A percentile compares a stretch with the other conserved stretches of the same genome.
These are phyloP conservation scores for Anagyrus pseudococci DNA, from an alignment of 2,888 invertebrate genomes.

Conservation along the genomic window DNA sequence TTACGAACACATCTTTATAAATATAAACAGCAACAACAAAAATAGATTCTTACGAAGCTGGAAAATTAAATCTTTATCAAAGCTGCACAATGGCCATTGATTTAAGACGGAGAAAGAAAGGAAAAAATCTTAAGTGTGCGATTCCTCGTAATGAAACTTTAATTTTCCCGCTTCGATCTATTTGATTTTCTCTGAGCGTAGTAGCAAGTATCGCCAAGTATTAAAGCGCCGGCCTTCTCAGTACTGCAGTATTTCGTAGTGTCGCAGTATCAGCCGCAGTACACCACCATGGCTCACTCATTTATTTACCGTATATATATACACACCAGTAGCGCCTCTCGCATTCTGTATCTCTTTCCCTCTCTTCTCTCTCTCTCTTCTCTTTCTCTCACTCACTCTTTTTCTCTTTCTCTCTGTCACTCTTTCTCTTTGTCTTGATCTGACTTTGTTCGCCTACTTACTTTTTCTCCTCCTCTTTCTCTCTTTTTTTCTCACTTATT, in stretches of 20 bases:
- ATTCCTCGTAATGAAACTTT: neutral
- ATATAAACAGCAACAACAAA: too few relatives aligned
- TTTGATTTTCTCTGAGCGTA: slow-evolving; percentile 23
- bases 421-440: too few relatives aligned
- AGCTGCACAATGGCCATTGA: slow-evolving; percentile 1
- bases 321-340: neutral
- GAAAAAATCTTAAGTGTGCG: neutral
- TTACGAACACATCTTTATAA: too few relatives aligned
- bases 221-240: slow-evolving; percentile 17
- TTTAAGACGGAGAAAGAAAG: too few relatives aligned
- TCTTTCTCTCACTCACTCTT: neutral
- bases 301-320: neutral
- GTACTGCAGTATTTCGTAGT: slow-evolving; percentile 35
- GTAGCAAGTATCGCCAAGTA: slow-evolving; percentile 22
- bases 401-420: neutral
- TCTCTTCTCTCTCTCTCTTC: slow-evolving; percentile 12
- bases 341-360: slow-evolving; percentile 5
- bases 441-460: too few relatives aligned
- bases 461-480: neutral
- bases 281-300: neutral
- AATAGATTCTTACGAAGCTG: too few relatives aligned
- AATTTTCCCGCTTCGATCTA: slow-evolving; percentile 26
- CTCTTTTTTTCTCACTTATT: neutral
- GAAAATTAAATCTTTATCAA: too few relatives aligned
- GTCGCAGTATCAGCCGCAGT: slow-evolving; percentile 33